Evolutionary conservation across 2,797 vertebrate species (phyloP).

Genomic region (Pseudochaenichthys georgianus): DNA sequence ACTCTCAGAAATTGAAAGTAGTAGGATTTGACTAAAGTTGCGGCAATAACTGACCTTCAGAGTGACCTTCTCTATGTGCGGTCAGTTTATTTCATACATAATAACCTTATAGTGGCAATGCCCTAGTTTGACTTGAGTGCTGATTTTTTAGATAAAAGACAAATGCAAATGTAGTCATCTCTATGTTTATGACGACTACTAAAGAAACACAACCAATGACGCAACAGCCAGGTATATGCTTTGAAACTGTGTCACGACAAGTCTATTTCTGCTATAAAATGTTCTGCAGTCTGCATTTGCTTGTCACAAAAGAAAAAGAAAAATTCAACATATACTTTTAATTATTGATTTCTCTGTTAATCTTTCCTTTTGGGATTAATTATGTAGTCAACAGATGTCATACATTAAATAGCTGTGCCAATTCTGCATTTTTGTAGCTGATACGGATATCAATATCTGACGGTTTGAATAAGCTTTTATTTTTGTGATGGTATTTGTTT

Average conservation of each 20-base stretch:
- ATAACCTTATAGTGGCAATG: background rate
- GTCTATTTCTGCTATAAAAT: background rate
- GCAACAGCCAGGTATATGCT: background rate
- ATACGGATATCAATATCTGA: background rate
- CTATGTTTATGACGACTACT: background rate
- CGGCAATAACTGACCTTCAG: conserved; percentile 19
- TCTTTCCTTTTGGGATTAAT: conserved; percentile 1
- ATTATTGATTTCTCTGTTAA: background rate
- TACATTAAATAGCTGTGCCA: background rate
- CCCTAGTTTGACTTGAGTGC: background rate
- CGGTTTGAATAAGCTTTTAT: background rate
- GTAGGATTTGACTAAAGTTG: conserved; percentile 11
- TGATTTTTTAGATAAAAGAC: background rate
- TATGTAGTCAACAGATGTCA: conserved; percentile 8
- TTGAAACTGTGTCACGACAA: background rate
- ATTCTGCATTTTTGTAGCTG: background rate
- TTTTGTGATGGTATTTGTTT: too few species aligned
- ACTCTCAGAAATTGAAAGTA: conserved; percentile 29
- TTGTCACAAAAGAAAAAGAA: background rate
- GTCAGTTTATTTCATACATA: background rate
- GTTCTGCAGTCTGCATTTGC: background rate
- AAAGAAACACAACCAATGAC: background rate
- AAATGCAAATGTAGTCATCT: background rate
- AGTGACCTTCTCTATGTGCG: background rate
- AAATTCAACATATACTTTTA: background rate